These are phyloP conservation scores for Falco cherrug DNA, from an alignment of 2,797 vertebrate species.

Conservation along the genomic window DNA sequence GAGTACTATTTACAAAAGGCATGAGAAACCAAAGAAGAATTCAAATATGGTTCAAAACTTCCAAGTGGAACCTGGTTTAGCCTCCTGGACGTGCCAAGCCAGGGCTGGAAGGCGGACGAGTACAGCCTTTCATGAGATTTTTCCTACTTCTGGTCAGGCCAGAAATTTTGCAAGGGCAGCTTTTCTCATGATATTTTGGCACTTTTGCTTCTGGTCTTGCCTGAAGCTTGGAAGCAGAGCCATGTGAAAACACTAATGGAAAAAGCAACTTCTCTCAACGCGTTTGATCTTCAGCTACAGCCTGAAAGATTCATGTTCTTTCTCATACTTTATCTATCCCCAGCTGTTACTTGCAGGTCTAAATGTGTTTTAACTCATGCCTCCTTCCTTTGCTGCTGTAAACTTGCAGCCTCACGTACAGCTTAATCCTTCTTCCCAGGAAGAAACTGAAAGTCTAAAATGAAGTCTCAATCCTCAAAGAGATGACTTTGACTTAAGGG, in stretches of 20 bases:
- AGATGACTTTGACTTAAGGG: neutral
- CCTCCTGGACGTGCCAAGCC: constrained; percentile 26
- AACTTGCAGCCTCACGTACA: neutral
- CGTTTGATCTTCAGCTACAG: constrained; percentile 24
- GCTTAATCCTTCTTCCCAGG: neutral
- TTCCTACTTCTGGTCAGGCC: constrained; percentile 45
- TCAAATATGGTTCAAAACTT: constrained; percentile 27
- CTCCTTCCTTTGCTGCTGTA: constrained; percentile 4
- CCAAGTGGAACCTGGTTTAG: constrained; percentile 47
- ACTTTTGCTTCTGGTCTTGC: constrained; percentile 25
- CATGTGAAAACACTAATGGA: constrained; percentile 39
- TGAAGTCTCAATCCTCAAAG: neutral
- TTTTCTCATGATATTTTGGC: constrained; percentile 63
- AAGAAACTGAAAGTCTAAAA: neutral
- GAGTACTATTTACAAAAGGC: constrained; percentile 36
- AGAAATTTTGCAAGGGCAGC: constrained; percentile 56
- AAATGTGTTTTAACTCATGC: neutral
- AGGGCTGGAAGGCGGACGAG: constrained; percentile 9
- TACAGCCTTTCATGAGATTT: constrained; percentile 50
- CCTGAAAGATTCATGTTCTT: constrained; percentile 4
- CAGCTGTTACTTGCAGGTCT: constrained; percentile 24
- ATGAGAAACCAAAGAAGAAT: constrained; percentile 40
- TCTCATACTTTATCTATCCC: neutral
- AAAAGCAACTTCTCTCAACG: constrained; percentile 32
- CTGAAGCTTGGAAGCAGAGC: constrained; percentile 35